Evolutionary conservation across 2,888 invertebrate species (phyloP).

Genomic region (Stictocephala bisonia): DNA sequence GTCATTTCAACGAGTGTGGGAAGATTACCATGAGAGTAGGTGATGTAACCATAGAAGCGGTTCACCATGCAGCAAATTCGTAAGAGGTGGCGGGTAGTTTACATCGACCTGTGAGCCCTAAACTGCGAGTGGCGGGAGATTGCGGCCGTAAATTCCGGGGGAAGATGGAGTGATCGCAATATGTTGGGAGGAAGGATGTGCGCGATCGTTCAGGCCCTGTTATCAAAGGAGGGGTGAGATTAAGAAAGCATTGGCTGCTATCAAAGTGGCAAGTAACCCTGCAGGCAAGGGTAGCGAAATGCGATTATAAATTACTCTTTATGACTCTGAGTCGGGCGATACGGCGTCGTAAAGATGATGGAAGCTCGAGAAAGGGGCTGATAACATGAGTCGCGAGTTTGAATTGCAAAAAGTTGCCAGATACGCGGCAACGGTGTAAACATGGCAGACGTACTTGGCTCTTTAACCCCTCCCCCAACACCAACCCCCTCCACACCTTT

Average conservation of each 20-base stretch:
- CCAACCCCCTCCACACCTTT: not conserved
- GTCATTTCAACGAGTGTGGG: too few species aligned
- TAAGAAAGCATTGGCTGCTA: constrained; percentile 43
- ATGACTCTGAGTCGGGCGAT: constrained; percentile 49
- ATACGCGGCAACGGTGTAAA: constrained; percentile 40
- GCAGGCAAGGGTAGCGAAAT: constrained; percentile 47
- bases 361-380: constrained; percentile 44
- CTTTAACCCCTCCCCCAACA: constrained; percentile 15
- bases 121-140: constrained; percentile 34
- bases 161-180: constrained; percentile 38
- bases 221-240: constrained; percentile 42
- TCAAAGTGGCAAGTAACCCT: constrained; percentile 31
- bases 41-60: too few species aligned
- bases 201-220: constrained; percentile 34
- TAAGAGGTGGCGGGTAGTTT: not conserved
- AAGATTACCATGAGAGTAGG: too few species aligned
- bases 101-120: constrained; percentile 4
- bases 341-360: constrained; percentile 48
- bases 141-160: constrained; percentile 33
- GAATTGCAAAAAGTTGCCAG: constrained; percentile 48
- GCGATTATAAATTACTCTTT: constrained; percentile 51
- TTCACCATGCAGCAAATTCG: not conserved
- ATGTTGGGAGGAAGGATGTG: constrained; percentile 38
- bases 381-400: constrained; percentile 47
- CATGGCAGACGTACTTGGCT: constrained; percentile 38